Evolutionary conservation across 1,140 invertebrate genomes (phyloP).

Genomic region (Saccostrea cuccullata): DNA sequence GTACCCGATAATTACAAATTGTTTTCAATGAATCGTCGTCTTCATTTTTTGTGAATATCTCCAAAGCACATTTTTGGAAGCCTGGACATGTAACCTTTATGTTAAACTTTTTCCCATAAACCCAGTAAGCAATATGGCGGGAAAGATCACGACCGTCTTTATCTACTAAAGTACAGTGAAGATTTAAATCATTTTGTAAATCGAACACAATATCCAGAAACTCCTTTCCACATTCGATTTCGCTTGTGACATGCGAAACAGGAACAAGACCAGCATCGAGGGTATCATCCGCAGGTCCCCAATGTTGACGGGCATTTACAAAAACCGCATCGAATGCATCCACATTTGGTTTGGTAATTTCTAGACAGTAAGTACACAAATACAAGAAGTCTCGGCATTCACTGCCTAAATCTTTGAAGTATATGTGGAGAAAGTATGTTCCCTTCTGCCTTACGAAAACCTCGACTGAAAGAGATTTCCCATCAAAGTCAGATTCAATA

Average conservation of each 20-base stretch:
- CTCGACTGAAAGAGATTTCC: constrained; percentile 9
- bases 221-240: constrained; percentile 22
- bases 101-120: not conserved
- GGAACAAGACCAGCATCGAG: constrained; percentile 19
- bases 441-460: not conserved
- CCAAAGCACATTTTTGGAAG: not conserved
- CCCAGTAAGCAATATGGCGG: constrained; percentile 29
- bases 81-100: constrained; percentile 38
- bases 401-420: not conserved
- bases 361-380: not conserved
- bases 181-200: constrained; percentile 4
- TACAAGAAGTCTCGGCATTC: not conserved
- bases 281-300: constrained; percentile 41
- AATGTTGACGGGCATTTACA: not conserved
- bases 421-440: constrained; percentile 3
- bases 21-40: not conserved
- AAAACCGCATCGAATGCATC: not conserved
- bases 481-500: constrained; percentile 32
- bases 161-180: constrained; percentile 19
- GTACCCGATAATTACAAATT: not conserved
- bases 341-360: not conserved
- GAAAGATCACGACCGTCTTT: not conserved
- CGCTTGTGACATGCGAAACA: not conserved
- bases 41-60: not conserved
- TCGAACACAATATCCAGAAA: constrained; percentile 23